Percentiles rank a stretch among this genome's conserved stretches.
These are phyloP conservation scores for Tapirus terrestris DNA, from an alignment of 2,113 vertebrate species.

Conservation along the genomic window DNA sequence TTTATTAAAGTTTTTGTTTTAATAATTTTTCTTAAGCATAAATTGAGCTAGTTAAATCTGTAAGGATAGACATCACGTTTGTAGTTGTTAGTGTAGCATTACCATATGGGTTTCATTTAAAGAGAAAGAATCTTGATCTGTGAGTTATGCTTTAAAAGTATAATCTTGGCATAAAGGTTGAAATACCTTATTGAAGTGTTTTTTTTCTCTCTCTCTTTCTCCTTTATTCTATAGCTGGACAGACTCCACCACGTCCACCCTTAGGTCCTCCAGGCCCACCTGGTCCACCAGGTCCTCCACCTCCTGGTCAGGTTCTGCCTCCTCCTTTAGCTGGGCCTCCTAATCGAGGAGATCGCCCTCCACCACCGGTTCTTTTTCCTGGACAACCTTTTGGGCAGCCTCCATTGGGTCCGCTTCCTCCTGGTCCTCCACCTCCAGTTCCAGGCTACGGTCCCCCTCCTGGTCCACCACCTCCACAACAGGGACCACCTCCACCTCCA, in stretches of 20 bases:
- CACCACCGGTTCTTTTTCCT: constrained; percentile 98
- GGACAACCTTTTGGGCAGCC: constrained; percentile 98
- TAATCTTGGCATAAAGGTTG: constrained; percentile 61
- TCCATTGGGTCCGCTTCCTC: constrained; percentile 95
- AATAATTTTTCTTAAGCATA: constrained; percentile 73
- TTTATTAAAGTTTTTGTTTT: constrained; percentile 64
- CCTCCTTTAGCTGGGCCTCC: constrained; percentile 96
- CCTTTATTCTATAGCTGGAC: constrained; percentile 89
- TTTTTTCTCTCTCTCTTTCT: background rate
- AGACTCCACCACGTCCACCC: constrained; percentile 96
- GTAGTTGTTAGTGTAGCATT: constrained; percentile 68
- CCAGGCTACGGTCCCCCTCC: constrained; percentile 95
- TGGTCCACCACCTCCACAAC: constrained; percentile 96
- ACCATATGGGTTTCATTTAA: constrained; percentile 68
- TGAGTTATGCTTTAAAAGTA: constrained; percentile 72
- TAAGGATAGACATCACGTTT: constrained; percentile 62
- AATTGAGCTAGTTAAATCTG: constrained; percentile 67
- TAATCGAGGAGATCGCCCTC: constrained; percentile 96
- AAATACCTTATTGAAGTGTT: constrained; percentile 66
- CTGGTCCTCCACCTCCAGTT: constrained; percentile 97
- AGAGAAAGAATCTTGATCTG: constrained; percentile 70
- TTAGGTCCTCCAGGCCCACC: constrained; percentile 96
- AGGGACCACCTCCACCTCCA: constrained; percentile 95
- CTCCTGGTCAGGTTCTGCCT: constrained; percentile 96
- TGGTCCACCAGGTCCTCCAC: constrained; percentile 96